Conservation (phyloP, 2,888 invertebrate genomes). For the Sminthurinus aureus region DNA sequence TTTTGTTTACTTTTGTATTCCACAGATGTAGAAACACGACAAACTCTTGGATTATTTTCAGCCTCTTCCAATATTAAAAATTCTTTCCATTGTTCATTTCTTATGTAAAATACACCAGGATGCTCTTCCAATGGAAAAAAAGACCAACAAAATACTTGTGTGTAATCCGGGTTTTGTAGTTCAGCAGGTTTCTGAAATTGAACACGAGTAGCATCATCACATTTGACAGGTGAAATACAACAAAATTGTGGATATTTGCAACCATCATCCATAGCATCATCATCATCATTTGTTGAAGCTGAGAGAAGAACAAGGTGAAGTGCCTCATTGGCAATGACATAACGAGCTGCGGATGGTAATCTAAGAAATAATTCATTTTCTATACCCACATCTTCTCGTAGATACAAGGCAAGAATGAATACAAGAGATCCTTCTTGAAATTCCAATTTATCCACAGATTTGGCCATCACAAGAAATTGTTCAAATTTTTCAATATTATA, state of each 20-base stretch:
- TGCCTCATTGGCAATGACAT: neutral
- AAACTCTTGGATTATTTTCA: neutral
- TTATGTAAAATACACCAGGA: constrained; percentile 14
- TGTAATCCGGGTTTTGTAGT: neutral
- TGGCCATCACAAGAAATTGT: neutral
- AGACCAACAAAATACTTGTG: constrained; percentile 3
- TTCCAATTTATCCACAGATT: neutral
- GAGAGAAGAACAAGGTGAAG: neutral
- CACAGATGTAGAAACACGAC: neutral
- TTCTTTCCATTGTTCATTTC: constrained; percentile 26
- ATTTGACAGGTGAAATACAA: neutral
- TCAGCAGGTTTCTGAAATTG: constrained; percentile 9
- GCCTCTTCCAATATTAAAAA: neutral
- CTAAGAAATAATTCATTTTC: neutral
- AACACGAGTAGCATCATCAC: neutral
- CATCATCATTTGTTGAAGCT: neutral
- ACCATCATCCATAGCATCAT: neutral
- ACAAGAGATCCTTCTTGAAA: neutral
- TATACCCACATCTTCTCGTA: constrained; percentile 8
- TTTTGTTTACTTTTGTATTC: neutral
- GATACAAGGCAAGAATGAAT: neutral
- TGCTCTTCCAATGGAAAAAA: neutral
- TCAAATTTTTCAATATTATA: constrained; percentile 1
- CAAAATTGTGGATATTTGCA: constrained; percentile 4
- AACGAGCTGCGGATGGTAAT: neutral